Evolutionary conservation across 2,888 invertebrate genomes (phyloP).

Genomic region (Penaeus monodon): DNA sequence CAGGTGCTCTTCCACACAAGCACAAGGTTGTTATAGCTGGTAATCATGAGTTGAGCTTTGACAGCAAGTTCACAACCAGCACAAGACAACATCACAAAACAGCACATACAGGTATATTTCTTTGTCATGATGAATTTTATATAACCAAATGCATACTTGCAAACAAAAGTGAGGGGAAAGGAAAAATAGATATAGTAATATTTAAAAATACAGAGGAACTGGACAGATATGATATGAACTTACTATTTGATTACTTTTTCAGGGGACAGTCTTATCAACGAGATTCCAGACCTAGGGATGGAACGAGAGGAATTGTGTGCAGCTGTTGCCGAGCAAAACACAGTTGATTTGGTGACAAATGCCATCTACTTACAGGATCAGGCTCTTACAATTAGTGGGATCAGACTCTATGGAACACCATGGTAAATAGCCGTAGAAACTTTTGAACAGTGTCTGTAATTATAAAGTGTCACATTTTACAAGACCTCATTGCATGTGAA

Average conservation of each 20-base stretch:
- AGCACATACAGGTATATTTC: conserved; percentile 54
- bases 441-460: not conserved
- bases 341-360: conserved; percentile 79
- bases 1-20: conserved; percentile 79
- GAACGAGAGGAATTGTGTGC: conserved; percentile 76
- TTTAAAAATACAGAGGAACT: too few species aligned
- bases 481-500: too few species aligned
- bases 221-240: too few species aligned
- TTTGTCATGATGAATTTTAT: not conserved
- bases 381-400: conserved; percentile 77
- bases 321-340: conserved; percentile 78
- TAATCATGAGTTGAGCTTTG: conserved; percentile 88
- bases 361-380: conserved; percentile 84
- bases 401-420: conserved; percentile 85
- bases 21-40: conserved; percentile 87
- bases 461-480: not conserved
- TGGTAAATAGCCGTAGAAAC: conserved; percentile 74
- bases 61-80: conserved; percentile 76
- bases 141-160: not conserved
- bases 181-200: not conserved
- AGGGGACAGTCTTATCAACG: conserved; percentile 73
- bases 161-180: not conserved
- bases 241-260: not conserved
- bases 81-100: conserved; percentile 37
- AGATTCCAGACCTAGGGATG: conserved; percentile 78